phyloP scores from a whole-genome alignment of 2,113 vertebrate genomes.

The Artemisiospiza belli region DNA sequence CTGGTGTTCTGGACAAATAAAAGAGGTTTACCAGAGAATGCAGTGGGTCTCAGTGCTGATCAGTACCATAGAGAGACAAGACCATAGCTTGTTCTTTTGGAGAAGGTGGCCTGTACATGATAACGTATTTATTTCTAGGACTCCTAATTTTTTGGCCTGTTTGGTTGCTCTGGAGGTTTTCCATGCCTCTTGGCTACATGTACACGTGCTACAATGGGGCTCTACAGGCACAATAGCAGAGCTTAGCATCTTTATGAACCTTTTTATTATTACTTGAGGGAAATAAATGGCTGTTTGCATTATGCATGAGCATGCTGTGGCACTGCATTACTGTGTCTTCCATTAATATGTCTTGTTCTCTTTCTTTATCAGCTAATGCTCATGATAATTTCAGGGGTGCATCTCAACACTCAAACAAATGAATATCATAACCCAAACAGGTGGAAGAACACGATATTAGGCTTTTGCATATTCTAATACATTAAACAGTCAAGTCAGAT shows the following conservation, averaged over 20 bases:
- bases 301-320: constrained; percentile 11
- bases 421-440: not conserved
- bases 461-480: constrained; percentile 15
- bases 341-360: not conserved
- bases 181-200: not conserved
- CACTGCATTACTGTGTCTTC: not conserved
- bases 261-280: constrained; percentile 1
- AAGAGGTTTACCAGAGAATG: not conserved
- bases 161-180: not conserved
- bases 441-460: constrained; percentile 21
- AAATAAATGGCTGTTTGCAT: constrained; percentile 19
- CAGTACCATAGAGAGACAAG: not conserved
- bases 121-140: not conserved
- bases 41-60: not conserved
- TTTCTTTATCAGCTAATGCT: constrained; percentile 8
- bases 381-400: not conserved
- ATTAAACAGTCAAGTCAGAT: not conserved
- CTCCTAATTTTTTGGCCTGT: not conserved
- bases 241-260: not conserved
- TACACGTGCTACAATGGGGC: not conserved
- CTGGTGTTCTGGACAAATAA: not conserved
- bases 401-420: not conserved
- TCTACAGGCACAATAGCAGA: not conserved
- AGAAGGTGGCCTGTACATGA: rapidly evolving
- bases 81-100: not conserved